A percentile compares a stretch with the other conserved stretches of the same genome.
Evolutionary conservation across 2,797 vertebrate species (phyloP).

Genomic region (Tauraco hartlaubi): DNA sequence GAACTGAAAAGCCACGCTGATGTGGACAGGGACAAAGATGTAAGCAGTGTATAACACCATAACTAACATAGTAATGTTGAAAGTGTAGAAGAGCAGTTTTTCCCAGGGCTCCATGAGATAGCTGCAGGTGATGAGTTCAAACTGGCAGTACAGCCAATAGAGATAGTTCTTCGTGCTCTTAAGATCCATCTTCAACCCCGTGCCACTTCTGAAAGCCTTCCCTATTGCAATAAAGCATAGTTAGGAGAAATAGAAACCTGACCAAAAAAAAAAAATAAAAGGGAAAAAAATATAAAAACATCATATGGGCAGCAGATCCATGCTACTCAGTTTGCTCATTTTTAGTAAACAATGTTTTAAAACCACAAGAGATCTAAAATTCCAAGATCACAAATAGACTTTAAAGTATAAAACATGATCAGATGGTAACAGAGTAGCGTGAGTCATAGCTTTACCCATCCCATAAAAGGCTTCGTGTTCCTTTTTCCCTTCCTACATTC

Average conservation of each 20-base stretch:
- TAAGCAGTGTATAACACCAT: constrained; percentile 89
- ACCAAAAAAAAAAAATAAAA: background rate
- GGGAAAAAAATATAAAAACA: background rate
- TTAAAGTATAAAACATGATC: background rate
- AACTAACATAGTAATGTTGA: constrained; percentile 79
- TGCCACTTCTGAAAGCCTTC: background rate
- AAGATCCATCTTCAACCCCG: constrained; percentile 77
- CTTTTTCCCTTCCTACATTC: background rate
- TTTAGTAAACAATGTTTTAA: background rate
- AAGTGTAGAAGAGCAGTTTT: constrained; percentile 86
- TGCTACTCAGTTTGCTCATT: background rate
- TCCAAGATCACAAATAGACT: background rate
- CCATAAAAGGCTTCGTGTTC: background rate
- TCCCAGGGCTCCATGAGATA: constrained; percentile 94
- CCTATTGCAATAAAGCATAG: background rate
- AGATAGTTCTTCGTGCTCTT: constrained; percentile 83
- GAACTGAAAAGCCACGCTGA: constrained; percentile 83
- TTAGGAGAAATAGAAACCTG: background rate
- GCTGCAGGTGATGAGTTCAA: constrained; percentile 90
- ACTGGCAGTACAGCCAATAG: constrained; percentile 92
- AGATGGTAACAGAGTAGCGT: background rate
- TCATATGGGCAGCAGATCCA: background rate
- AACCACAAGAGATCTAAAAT: background rate
- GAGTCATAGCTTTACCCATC: background rate
- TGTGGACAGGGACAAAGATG: constrained; percentile 83